phyloP scores from a whole-genome alignment of 2,888 invertebrate genomes.

The Epinotia demarniana region DNA sequence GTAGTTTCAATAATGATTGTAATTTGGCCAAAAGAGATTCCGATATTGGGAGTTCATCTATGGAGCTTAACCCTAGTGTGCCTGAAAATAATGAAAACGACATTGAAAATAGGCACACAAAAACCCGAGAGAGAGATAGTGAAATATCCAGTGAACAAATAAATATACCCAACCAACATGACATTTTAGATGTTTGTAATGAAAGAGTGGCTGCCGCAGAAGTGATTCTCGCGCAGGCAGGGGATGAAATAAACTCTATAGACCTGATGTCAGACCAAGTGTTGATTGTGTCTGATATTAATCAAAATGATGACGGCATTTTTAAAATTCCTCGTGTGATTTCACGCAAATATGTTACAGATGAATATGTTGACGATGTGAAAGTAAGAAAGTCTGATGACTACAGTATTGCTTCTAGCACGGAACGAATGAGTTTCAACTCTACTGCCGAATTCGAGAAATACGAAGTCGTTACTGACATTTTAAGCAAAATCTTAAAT shows the following conservation, averaged over 20 bases:
- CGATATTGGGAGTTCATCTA: background rate
- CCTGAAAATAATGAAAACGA: background rate
- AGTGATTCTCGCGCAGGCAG: background rate
- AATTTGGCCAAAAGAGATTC: constrained; percentile 45
- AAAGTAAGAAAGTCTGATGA: constrained; percentile 52
- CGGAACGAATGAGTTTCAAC: constrained; percentile 65
- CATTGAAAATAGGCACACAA: background rate
- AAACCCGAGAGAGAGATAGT: background rate
- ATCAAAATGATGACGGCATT: constrained; percentile 36
- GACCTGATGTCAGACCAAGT: background rate
- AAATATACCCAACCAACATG: background rate
- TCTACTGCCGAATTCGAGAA: constrained; percentile 78
- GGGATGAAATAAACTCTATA: background rate
- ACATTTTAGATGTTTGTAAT: background rate
- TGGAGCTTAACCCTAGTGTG: background rate
- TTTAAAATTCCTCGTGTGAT: constrained; percentile 47
- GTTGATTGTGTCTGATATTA: background rate
- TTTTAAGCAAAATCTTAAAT: constrained; percentile 62
- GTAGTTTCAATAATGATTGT: constrained; percentile 56
- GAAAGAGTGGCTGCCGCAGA: background rate
- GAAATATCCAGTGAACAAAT: background rate
- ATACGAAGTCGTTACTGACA: constrained; percentile 68
- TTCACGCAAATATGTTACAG: constrained; percentile 15
- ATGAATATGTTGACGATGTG: constrained; percentile 6
- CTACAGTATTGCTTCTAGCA: constrained; percentile 59